Base-by-base conservation (phyloP, 2,113 vertebrate species). In the Oophaga pumilio region DNA sequence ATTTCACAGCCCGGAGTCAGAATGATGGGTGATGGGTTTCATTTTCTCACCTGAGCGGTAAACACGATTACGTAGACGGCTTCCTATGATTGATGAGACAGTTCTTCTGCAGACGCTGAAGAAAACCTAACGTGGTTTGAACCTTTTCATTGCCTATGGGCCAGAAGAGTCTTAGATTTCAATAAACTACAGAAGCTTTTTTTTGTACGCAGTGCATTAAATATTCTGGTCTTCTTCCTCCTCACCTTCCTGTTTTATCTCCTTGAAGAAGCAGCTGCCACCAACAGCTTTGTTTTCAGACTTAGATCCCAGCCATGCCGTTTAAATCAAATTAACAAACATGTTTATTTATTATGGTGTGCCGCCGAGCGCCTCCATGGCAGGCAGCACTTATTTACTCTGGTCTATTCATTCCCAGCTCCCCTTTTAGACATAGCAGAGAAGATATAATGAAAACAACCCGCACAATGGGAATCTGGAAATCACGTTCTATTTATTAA, bases 301-400 rank as follows among this genome's bases (percentile, higher is more conserved):
- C 33, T 62, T 59, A 49, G 73, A 76, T 85, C 71, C 56, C 84
- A 76, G 84, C n/a, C 74, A 62, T 85, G 73, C 71, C 73, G 77
- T 85, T 77, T 76, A 85, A 77, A 85, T 85, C 84, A 85, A 62
- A 85, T 77, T 85, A 85, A 62, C 84, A 77, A 77, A 76, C 84
- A 85, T 85, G 73, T 85, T 76, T 83, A 77, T 85, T 76, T 50
- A 83, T 83, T 52, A 53, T 68, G 81, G 81, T 83, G 22, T 68
- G 81, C 81, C 18, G 81, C 62, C 7, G 81, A 66, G 62, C 33
- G 81, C 81, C 80, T 53, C 68, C 49, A 62, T 83, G 81, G 81
- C 81, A 69, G 64, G 62, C 49, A 18, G n/a, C 8, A 14, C 43
- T 69, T 83, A 53, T 83, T 83, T 68, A 62, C 81, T 53, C 22